These are phyloP conservation scores for Felis chaus DNA, from an alignment of 2,113 vertebrate genomes.

Conservation along the genomic window DNA sequence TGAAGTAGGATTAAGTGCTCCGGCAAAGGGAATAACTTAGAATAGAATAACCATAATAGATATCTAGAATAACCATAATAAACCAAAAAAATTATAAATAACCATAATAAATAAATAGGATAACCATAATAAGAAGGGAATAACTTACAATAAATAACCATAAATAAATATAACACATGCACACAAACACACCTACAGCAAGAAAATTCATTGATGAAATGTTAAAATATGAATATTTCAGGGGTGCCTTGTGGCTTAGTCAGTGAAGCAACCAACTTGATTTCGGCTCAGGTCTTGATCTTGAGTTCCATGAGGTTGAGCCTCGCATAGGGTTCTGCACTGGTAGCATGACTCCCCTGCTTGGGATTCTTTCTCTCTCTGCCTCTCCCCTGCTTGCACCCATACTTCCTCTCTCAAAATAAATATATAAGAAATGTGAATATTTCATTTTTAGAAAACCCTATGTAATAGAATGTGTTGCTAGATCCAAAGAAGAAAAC, in stretches of 20 bases:
- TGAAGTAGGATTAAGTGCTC: neutral
- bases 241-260: no score
- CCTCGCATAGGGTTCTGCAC: no score
- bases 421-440: neutral
- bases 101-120: neutral
- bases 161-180: neutral
- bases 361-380: no score
- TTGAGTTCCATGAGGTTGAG: no score
- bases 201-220: neutral
- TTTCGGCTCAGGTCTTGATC: no score
- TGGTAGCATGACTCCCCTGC: no score
- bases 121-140: neutral
- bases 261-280: no score
- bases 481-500: neutral
- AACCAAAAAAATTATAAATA: no score
- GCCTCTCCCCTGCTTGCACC: no score
- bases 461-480: neutral
- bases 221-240: neutral
- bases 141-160: neutral
- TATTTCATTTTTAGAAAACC: neutral
- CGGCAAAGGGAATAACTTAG: neutral
- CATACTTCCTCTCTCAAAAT: no score
- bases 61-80: neutral
- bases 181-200: neutral
- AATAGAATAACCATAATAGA: neutral